Percentiles rank a stretch among this genome's conserved stretches.
Conservation (phyloP, 2,113 vertebrate species). For the Mobula birostris region DNA sequence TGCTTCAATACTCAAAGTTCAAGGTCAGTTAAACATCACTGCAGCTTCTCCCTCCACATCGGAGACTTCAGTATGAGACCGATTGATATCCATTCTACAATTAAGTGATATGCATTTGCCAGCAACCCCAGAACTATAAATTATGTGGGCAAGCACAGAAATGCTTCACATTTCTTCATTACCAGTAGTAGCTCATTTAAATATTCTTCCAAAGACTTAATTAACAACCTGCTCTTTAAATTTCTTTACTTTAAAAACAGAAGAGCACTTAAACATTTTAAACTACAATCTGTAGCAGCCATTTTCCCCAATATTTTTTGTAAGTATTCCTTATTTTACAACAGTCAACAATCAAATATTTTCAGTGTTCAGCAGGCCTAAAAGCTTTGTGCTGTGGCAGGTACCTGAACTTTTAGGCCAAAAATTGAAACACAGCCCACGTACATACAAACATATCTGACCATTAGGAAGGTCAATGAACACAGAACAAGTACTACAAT, state of each 20-base stretch:
- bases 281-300: conserved; percentile 28
- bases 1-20: background rate
- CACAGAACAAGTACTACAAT: conserved; percentile 20
- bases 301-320: conserved; percentile 19
- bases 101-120: background rate
- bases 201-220: background rate
- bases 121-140: background rate
- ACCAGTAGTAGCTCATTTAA: conserved; percentile 17
- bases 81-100: background rate
- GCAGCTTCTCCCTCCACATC: background rate
- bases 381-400: conserved; percentile 6
- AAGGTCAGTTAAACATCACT: conserved; percentile 31
- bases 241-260: background rate
- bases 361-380: conserved; percentile 4
- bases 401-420: background rate
- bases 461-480: background rate
- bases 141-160: background rate
- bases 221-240: background rate
- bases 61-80: background rate
- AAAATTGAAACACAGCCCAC: conserved; percentile 17
- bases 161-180: background rate
- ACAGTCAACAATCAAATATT: conserved; percentile 12
- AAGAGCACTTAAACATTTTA: conserved; percentile 8
- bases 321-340: conserved; percentile 6
- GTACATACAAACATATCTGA: background rate